Conservation (phyloP, 2,888 invertebrate species). For the Acanthoscelides obtectus region DNA sequence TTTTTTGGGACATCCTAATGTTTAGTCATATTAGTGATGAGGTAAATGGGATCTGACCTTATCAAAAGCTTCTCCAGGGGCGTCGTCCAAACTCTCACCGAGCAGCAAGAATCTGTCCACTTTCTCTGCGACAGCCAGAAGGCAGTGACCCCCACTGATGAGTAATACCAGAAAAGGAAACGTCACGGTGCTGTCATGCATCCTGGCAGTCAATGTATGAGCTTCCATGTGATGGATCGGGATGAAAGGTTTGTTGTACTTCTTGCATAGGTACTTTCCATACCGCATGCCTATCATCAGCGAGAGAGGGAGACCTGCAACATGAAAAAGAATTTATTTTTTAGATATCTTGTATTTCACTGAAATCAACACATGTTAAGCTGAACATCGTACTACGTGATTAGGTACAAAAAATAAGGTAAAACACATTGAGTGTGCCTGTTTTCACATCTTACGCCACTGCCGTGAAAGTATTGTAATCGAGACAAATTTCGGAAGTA, state of each 20-base stretch:
- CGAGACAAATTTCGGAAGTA: no score
- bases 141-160: conserved; percentile 91
- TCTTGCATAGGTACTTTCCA: conserved; percentile 69
- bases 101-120: conserved; percentile 74
- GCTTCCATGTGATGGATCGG: conserved; percentile 99
- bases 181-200: conserved; percentile 61
- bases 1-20: no score
- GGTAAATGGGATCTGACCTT: conserved; percentile 63
- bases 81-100: conserved; percentile 76
- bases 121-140: conserved; percentile 69
- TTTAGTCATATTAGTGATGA: no score
- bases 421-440: no score
- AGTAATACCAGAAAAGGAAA: conserved; percentile 88
- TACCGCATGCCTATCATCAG: conserved; percentile 76
- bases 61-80: conserved; percentile 92
- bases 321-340: background rate
- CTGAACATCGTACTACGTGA: no score
- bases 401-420: no score
- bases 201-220: conserved; percentile 85
- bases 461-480: no score
- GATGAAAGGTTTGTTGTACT: conserved; percentile 73
- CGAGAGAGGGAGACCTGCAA: conserved; percentile 68
- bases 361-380: no score
- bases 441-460: no score
- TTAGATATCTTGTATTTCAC: background rate